Evolutionary conservation across 2,113 vertebrate species (phyloP).

Genomic region (Dinomys branickii): DNA sequence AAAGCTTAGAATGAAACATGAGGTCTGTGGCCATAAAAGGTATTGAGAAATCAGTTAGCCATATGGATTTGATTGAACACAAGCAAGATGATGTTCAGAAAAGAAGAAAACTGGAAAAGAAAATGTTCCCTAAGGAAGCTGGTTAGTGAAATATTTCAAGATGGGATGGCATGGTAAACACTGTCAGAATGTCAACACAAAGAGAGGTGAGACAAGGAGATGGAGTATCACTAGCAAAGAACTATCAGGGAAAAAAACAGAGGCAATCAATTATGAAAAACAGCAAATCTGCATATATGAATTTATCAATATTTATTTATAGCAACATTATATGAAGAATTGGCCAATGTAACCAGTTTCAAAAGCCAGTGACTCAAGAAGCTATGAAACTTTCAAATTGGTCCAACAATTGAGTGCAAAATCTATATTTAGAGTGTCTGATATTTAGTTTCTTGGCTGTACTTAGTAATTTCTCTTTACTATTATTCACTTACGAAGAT

Average conservation of each 20-base stretch:
- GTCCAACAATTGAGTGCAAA: background rate
- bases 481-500: background rate
- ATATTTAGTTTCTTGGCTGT: background rate
- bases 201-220: conserved; percentile 7
- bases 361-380: background rate
- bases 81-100: conserved; percentile 49
- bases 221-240: background rate
- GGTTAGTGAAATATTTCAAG: conserved; percentile 54
- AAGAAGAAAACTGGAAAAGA: conserved; percentile 46
- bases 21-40: conserved; percentile 36
- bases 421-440: background rate
- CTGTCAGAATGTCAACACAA: conserved; percentile 8
- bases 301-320: conserved; percentile 9
- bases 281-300: background rate
- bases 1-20: conserved; percentile 50
- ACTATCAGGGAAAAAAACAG: background rate
- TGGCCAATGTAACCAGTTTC: background rate
- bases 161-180: conserved; percentile 16
- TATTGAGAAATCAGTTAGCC: conserved; percentile 17
- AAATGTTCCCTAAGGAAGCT: conserved; percentile 22
- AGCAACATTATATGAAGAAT: background rate
- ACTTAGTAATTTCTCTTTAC: background rate
- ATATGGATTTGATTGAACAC: conserved; percentile 51
- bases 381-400: background rate
- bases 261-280: background rate